phyloP scores from a whole-genome alignment of 2,113 vertebrate species.

The Pavo muticus region DNA sequence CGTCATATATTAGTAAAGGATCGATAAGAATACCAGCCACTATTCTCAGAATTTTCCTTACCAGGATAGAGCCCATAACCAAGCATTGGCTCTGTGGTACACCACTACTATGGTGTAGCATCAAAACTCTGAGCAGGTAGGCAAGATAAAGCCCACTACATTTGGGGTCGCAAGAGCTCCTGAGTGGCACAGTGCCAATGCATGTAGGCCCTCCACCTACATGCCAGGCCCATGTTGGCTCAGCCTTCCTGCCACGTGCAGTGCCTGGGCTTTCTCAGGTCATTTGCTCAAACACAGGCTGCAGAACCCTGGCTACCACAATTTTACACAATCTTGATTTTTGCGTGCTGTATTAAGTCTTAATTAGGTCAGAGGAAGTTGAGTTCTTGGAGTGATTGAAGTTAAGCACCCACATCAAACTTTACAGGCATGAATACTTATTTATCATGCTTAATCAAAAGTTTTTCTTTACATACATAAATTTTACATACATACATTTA shows the following conservation, averaged over 20 bases:
- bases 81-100: neutral
- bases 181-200: rapidly evolving
- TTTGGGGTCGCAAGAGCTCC: rapidly evolving
- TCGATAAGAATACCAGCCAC: neutral
- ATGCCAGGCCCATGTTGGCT: neutral
- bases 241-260: neutral
- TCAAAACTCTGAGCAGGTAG: neutral
- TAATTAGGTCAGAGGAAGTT: neutral
- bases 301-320: neutral
- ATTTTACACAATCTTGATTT: neutral
- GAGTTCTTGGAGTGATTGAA: neutral
- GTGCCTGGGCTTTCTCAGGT: rapidly evolving
- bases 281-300: too few species aligned
- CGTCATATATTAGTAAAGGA: rapidly evolving
- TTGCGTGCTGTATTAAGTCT: neutral
- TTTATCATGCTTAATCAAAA: neutral
- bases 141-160: neutral
- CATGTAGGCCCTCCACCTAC: rapidly evolving
- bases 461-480: neutral
- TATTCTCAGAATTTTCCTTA: neutral
- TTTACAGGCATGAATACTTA: neutral
- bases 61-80: neutral
- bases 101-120: neutral
- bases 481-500: too few species aligned
- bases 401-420: neutral